phyloP scores from a whole-genome alignment of 2,888 invertebrate genomes.

The Aphidoletes aphidimyza region DNA sequence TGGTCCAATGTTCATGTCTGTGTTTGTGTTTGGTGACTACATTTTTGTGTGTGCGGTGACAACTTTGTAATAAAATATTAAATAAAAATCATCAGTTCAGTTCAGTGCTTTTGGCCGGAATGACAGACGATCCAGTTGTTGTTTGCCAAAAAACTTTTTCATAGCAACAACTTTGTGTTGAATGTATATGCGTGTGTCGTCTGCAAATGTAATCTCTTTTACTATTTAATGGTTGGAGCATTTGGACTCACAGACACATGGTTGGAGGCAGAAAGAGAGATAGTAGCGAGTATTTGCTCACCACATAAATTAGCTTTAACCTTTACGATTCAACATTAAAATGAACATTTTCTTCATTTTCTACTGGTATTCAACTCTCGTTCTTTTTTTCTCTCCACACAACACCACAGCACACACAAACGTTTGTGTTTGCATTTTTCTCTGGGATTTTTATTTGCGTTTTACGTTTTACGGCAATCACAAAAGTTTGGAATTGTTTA shows the following conservation, averaged over 20 bases:
- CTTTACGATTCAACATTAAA: neutral
- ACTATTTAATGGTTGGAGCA: neutral
- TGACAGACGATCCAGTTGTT: slow-evolving; percentile 5
- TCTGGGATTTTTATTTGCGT: slow-evolving; percentile 1
- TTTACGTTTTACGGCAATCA: slow-evolving; percentile 13
- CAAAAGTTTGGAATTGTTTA: slow-evolving; percentile 30
- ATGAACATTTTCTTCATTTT: neutral
- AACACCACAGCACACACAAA: too few species aligned
- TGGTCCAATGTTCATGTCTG: neutral
- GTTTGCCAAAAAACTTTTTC: slow-evolving; percentile 25
- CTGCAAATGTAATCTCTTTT: neutral
- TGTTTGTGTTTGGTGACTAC: neutral
- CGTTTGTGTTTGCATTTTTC: neutral
- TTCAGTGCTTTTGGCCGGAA: slow-evolving; percentile 11
- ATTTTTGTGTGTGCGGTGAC: neutral
- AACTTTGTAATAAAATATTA: slow-evolving; percentile 36
- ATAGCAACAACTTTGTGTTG: slow-evolving; percentile 16
- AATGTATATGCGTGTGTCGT: neutral
- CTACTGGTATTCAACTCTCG: neutral
- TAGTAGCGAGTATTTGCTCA: slow-evolving; percentile 13
- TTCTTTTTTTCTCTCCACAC: neutral
- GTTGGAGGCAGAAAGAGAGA: neutral
- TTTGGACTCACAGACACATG: too few species aligned
- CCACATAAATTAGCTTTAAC: slow-evolving; percentile 31
- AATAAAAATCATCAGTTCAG: slow-evolving; percentile 36